Evolutionary conservation across 2,113 vertebrate genomes (phyloP).

Genomic region (Macheiramphus alcinus): DNA sequence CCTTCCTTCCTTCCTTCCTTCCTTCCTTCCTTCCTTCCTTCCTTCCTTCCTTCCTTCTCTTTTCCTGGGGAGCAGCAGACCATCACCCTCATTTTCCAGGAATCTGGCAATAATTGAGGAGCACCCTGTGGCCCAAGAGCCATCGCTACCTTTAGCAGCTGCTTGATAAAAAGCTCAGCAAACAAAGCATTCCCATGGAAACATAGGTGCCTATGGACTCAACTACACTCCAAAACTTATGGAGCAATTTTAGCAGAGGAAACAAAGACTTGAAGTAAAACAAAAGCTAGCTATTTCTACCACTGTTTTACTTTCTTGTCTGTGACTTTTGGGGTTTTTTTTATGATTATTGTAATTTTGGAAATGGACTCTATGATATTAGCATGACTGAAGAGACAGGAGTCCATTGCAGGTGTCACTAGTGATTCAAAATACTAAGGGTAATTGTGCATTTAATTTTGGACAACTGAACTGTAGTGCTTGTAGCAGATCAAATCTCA

Average conservation of each 20-base stretch:
- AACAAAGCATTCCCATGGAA: not conserved
- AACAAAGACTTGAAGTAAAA: not conserved
- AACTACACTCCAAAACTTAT: slow-evolving; percentile 15
- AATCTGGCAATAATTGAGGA: not conserved
- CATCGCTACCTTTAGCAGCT: not conserved
- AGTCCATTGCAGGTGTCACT: not conserved
- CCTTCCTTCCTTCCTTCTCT: not conserved
- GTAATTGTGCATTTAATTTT: not conserved
- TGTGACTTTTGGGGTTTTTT: not conserved
- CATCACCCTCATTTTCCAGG: not conserved
- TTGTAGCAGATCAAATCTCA: not conserved
- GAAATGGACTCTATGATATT: not conserved
- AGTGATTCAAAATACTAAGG: not conserved
- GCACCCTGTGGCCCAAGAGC: not conserved
- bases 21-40: not conserved
- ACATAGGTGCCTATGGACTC: not conserved
- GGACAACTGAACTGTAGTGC: not conserved
- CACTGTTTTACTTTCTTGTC: not conserved
- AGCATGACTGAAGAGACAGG: not conserved
- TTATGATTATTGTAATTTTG: not conserved
- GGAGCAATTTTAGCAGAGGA: not conserved
- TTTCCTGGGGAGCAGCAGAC: not conserved
- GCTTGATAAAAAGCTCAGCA: not conserved
- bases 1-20: too few relatives aligned
- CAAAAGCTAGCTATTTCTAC: not conserved